phyloP scores from a whole-genome alignment of 2,113 vertebrate species.

The Labeo rohita region DNA sequence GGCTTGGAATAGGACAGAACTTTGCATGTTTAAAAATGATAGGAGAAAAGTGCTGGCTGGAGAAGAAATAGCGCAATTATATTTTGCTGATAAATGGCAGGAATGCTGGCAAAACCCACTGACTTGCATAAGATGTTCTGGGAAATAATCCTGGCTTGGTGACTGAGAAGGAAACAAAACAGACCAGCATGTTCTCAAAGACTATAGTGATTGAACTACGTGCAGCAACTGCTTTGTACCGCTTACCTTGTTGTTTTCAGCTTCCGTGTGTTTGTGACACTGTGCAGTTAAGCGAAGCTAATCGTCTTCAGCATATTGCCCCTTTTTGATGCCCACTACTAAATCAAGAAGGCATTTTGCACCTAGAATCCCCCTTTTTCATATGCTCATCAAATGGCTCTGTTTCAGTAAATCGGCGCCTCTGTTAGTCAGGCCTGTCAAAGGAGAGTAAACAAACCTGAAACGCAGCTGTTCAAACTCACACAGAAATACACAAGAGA shows the following conservation, averaged over 20 bases:
- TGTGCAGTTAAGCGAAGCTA: not conserved
- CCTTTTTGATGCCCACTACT: conserved; percentile 1
- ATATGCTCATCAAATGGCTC: conserved; percentile 24
- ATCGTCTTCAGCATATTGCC: conserved; percentile 24
- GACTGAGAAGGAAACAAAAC: not conserved
- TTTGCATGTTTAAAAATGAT: conserved; percentile 18
- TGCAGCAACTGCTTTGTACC: not conserved
- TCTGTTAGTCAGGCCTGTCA: conserved; percentile 68
- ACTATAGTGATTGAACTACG: not conserved
- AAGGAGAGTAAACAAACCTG: conserved; percentile 64
- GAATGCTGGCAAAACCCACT: not conserved
- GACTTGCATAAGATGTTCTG: not conserved
- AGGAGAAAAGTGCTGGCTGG: not conserved
- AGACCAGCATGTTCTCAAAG: not conserved
- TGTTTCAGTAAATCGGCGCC: conserved; percentile 64
- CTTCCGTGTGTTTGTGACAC: not conserved
- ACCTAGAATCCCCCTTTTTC: not conserved
- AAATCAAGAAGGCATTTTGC: conserved; percentile 23
- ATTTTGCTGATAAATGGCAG: conserved; percentile 15
- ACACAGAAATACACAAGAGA: conserved; percentile 55
- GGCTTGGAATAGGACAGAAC: not conserved
- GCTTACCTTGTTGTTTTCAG: conserved; percentile 19
- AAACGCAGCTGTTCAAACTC: conserved; percentile 79
- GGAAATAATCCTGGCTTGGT: not conserved
- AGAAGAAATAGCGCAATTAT: not conserved